Percentiles rank a stretch among this genome's conserved stretches.
Evolutionary conservation across 2,888 invertebrate genomes (phyloP).

Genomic region (Campoletis raptor): DNA sequence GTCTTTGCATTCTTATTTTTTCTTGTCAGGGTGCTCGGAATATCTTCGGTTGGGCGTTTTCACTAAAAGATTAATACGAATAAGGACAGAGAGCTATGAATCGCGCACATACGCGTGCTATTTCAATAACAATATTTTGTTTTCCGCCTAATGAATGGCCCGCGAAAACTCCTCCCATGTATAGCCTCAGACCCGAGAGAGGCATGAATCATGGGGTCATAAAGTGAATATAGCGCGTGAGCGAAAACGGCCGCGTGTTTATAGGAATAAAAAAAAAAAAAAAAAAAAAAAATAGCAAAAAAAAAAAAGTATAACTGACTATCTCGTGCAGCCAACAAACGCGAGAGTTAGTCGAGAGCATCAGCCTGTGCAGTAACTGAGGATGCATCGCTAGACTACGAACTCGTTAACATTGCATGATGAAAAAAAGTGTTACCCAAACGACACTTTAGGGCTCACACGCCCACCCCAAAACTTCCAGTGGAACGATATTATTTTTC

Average conservation of each 20-base stretch:
- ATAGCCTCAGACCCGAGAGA: conserved; percentile 31
- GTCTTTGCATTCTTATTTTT: conserved; percentile 38
- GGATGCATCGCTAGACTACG: conserved; percentile 56
- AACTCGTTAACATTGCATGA: conserved; percentile 52
- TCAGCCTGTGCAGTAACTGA: conserved; percentile 52
- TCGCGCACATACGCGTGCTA: conserved; percentile 60
- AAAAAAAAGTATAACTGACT: not conserved
- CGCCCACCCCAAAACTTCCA: conserved; percentile 71
- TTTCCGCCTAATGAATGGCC: conserved; percentile 70
- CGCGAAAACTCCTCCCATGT: conserved; percentile 57
- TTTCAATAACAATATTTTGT: conserved; percentile 73
- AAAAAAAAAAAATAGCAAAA: not conserved
- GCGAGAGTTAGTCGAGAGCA: conserved; percentile 52
- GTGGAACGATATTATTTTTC: conserved; percentile 67
- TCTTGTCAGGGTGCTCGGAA: conserved; percentile 20
- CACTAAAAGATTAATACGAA: conserved; percentile 49
- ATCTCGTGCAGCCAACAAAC: conserved; percentile 16
- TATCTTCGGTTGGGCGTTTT: conserved; percentile 53
- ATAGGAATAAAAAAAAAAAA: conserved; percentile 18
- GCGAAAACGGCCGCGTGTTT: conserved; percentile 52
- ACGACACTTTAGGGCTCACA: conserved; percentile 72
- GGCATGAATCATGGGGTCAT: conserved; percentile 79
- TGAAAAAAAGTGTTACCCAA: conserved; percentile 71
- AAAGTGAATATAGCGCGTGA: conserved; percentile 78
- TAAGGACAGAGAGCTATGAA: conserved; percentile 24